phyloP scores from a whole-genome alignment of 2,797 vertebrate genomes.

The Tiaroga cobitis region DNA sequence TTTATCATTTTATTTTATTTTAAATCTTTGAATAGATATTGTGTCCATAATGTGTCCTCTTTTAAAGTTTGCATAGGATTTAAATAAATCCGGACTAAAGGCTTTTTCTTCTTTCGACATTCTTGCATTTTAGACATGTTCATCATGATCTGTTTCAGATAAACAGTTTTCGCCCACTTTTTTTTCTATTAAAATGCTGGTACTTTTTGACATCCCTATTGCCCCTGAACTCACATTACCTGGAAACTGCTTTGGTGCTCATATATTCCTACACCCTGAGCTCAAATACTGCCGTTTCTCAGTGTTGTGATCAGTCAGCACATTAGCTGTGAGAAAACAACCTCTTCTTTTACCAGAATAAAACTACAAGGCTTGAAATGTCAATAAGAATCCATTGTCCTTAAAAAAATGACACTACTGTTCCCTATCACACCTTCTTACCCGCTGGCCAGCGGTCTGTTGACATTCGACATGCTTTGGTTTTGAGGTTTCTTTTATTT shows the following conservation, averaged over 20 bases:
- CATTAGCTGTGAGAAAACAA: slow-evolving; percentile 8
- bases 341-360: slow-evolving; percentile 28
- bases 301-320: slow-evolving; percentile 24
- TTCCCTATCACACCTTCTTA: not conserved
- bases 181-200: not conserved
- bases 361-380: slow-evolving; percentile 36
- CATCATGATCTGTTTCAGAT: not conserved
- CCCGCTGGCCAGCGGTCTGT: not conserved
- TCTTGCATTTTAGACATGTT: not conserved
- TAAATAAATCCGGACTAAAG: not conserved
- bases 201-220: not conserved
- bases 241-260: slow-evolving; percentile 6
- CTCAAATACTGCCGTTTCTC: not conserved
- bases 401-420: slow-evolving; percentile 15
- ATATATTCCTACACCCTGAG: not conserved
- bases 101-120: not conserved
- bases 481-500: slow-evolving; percentile 51
- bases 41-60: not conserved
- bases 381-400: slow-evolving; percentile 25
- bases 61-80: not conserved
- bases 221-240: not conserved
- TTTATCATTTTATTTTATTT: not conserved
- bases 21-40: too few species aligned
- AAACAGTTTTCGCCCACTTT: not conserved
- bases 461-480: slow-evolving; percentile 2